Evolutionary conservation across 2,113 vertebrate species (phyloP).

Genomic region (Vombatus ursinus): DNA sequence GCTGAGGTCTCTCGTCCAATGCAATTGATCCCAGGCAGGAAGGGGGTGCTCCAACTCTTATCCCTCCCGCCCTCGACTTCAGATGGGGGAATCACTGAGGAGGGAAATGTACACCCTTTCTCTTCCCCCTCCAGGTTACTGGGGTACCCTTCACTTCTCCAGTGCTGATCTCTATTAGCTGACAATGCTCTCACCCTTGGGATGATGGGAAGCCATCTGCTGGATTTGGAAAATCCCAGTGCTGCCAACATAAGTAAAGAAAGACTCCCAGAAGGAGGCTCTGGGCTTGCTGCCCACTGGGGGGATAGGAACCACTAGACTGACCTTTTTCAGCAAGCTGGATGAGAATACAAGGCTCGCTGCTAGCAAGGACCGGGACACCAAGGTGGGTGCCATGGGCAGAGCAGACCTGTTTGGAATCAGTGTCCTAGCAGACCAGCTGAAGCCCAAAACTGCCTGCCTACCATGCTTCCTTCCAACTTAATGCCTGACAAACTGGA

Average conservation of each 20-base stretch:
- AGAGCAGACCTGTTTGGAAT: background rate
- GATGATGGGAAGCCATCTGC: background rate
- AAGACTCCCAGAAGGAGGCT: background rate
- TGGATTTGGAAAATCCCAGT: background rate
- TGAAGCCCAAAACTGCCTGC: background rate
- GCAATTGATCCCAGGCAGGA: background rate
- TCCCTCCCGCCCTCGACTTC: background rate
- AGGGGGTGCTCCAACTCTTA: background rate
- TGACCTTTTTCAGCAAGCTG: background rate
- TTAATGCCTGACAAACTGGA: background rate
- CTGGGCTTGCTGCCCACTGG: background rate
- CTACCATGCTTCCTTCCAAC: background rate
- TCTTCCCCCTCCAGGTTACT: background rate
- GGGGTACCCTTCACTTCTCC: background rate
- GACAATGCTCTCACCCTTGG: background rate
- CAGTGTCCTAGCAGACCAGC: background rate
- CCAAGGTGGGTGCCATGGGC: background rate
- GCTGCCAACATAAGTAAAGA: background rate
- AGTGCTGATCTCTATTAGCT: background rate
- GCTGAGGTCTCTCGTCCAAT: background rate
- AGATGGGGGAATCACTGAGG: background rate
- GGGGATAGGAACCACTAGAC: background rate
- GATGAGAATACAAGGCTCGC: background rate
- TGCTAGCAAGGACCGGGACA: background rate
- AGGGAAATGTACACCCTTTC: background rate